These are phyloP conservation scores for Periophthalmodon schlosseri DNA, from an alignment of 2,113 vertebrate species.

Conservation along the genomic window DNA sequence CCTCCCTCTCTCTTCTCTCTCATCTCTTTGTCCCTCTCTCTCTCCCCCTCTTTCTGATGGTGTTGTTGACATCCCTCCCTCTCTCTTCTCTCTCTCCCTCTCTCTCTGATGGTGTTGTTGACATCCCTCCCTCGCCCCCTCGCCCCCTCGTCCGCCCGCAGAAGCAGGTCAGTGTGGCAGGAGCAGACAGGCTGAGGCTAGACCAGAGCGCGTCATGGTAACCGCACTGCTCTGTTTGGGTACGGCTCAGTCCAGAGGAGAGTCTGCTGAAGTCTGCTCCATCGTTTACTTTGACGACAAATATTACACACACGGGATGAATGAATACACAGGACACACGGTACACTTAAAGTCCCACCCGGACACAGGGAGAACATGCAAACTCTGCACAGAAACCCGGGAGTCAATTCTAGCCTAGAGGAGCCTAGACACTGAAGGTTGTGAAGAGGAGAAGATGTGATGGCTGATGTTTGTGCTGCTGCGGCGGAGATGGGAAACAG, in stretches of 20 bases:
- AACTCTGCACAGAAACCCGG: too few relatives aligned
- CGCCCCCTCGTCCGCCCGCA: neutral
- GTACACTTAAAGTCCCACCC: neutral
- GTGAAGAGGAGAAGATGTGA: too few relatives aligned
- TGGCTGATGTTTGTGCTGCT: too few relatives aligned
- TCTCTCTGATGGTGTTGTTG: constrained; percentile 36
- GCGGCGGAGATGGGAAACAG: too few relatives aligned
- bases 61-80: neutral
- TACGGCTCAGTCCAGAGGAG: constrained; percentile 20
- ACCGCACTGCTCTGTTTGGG: neutral
- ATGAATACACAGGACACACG: neutral
- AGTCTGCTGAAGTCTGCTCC: neutral
- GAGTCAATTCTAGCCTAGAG: too few relatives aligned
- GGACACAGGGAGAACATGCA: too few relatives aligned
- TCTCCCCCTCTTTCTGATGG: neutral
- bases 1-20: too few relatives aligned
- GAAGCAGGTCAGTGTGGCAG: constrained; percentile 33
- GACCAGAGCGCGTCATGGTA: constrained; percentile 5
- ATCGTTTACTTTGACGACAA: neutral
- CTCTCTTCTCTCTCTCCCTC: neutral
- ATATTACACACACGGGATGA: constrained; percentile 13
- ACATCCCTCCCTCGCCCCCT: constrained; percentile 1
- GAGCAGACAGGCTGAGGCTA: constrained; percentile 22
- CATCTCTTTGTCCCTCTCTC: too few relatives aligned
- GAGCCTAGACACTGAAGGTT: too few relatives aligned